A percentile compares a stretch with the other conserved stretches of the same genome.
Conservation (phyloP, 2,113 vertebrate species). For the Pollachius pollachius region DNA sequence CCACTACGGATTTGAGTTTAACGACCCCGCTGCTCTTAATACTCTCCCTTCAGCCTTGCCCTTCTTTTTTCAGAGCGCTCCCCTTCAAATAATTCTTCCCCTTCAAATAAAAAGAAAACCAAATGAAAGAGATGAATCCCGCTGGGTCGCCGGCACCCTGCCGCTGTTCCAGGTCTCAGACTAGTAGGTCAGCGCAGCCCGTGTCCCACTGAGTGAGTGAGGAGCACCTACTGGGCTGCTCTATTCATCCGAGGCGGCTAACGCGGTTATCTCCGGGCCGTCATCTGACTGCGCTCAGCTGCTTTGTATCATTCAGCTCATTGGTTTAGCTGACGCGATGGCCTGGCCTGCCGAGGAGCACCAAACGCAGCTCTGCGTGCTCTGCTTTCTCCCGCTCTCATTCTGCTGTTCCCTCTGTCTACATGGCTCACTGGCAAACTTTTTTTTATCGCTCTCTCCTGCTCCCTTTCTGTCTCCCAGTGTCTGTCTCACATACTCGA, state of each 20-base stretch:
- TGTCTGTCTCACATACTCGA: neutral
- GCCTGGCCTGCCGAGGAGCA: slow-evolving; percentile 10
- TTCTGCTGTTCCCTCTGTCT: too few relatives aligned
- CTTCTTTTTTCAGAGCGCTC: slow-evolving; percentile 31
- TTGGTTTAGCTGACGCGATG: slow-evolving; percentile 35
- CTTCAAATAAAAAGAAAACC: neutral
- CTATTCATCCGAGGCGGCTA: slow-evolving; percentile 30
- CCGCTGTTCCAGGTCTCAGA: neutral
- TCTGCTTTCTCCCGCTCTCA: too few relatives aligned
- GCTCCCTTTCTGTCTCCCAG: slow-evolving; percentile 12
- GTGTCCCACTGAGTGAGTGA: too few relatives aligned
- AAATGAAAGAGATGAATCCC: neutral
- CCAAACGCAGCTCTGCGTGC: neutral
- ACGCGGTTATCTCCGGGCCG: slow-evolving; percentile 48
- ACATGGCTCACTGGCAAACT: neutral
- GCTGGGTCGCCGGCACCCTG: neutral
- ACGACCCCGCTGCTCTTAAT: neutral
- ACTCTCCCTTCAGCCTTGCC: slow-evolving; percentile 18
- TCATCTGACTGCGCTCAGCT: slow-evolving; percentile 45
- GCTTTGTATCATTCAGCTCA: slow-evolving; percentile 45
- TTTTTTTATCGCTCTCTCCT: neutral
- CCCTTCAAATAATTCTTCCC: neutral
- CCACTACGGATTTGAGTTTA: too few relatives aligned
- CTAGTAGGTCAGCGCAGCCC: neutral
- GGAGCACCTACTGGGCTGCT: slow-evolving; percentile 7